Evolutionary conservation across 2,888 invertebrate species (phyloP), one percentile per base, ranked within the genome.

Genomic region (Meteorus colon): DNA sequence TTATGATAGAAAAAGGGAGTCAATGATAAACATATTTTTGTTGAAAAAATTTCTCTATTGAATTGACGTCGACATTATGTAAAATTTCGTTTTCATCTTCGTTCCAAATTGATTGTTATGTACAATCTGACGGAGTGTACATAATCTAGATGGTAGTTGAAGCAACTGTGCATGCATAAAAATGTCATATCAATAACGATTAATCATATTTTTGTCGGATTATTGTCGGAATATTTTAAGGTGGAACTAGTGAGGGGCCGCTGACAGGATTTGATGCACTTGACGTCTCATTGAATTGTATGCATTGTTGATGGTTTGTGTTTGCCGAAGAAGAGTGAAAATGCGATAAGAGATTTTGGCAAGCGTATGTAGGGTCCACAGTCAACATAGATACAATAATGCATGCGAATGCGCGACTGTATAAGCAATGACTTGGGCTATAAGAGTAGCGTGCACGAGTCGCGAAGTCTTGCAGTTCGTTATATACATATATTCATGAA

Each of bases 101-200:
- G 8, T 5, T 12, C 19, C 1, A n/a, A 69, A 76, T 82, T 79
- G 83, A 84, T 83, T 84, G 84, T 86, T 82, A 80, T 75, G 75
- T 82, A 79, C 85, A 85, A 87, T 86, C 84, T 82, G 80, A 78
- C 71, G 74, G 70, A 78, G 75, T 74, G 78, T 75, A 67, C 1
- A 24, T 24, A 24, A 24, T 24, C 24, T 24, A 1, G 1, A 24
- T 70, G 70, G 69, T 76, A 78, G 77, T 69, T 70, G 67, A 63
- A 55, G 55, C 65, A 72, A 65, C 27, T 48, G 75, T 70, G 77
- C 75, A 19, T 24, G 24, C 71, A 73, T 76, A 62, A 75, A 78
- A 78, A 75, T 68, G 75, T 76, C 67, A 78, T 77, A 66, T 73
- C 78, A 69, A 79, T 81, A 80, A 80, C 73, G 63, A 77, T 81